Evolutionary conservation across 2,797 vertebrate genomes (phyloP).

Genomic region (Darevskia nairensis): DNA sequence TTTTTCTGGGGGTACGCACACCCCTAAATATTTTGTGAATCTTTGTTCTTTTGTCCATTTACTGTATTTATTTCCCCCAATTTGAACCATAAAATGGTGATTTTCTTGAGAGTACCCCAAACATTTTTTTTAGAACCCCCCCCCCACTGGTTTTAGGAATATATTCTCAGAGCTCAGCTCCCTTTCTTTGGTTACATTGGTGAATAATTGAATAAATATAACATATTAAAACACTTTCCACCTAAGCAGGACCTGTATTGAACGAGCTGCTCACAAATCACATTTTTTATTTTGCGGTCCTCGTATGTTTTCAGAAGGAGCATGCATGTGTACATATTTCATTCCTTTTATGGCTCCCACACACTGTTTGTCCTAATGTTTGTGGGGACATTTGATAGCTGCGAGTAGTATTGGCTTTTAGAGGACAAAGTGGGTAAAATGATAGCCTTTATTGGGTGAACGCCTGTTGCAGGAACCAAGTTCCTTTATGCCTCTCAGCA

Average conservation of each 20-base stretch:
- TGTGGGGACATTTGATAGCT: conserved; percentile 12
- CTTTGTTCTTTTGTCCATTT: no score
- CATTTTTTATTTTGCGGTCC: background rate
- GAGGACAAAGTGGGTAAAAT: conserved; percentile 16
- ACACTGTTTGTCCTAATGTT: conserved; percentile 3
- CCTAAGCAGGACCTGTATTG: background rate
- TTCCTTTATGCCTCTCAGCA: conserved; percentile 19
- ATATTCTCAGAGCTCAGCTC: background rate
- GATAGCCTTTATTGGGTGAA: conserved; percentile 24
- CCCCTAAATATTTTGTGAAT: no score
- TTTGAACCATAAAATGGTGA: no score
- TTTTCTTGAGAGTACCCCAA: no score
- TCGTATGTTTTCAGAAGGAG: background rate
- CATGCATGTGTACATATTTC: background rate
- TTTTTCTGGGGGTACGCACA: no score
- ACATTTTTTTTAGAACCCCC: no score
- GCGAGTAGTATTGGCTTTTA: background rate
- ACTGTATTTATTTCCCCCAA: no score
- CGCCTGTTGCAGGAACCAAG: conserved; percentile 19
- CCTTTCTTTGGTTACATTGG: no score
- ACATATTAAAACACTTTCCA: background rate
- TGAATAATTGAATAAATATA: background rate
- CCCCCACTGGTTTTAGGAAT: background rate
- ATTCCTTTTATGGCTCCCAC: background rate
- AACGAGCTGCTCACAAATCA: background rate